Percentiles rank a stretch among this genome's conserved stretches.
phyloP scores from a whole-genome alignment of 2,113 vertebrate species.

The Myrmecobius fasciatus region DNA sequence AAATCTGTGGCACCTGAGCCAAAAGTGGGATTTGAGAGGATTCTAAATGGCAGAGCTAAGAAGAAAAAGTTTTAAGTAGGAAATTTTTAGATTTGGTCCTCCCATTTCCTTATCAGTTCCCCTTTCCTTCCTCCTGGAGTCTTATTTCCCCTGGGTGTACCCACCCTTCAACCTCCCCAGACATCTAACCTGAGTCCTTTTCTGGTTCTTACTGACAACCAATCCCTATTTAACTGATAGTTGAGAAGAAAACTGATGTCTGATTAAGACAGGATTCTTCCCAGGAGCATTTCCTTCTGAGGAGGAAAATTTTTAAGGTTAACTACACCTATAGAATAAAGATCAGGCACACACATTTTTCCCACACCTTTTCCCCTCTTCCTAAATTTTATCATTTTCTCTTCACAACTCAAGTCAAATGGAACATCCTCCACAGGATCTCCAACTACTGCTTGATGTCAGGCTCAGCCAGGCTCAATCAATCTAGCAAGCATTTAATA shows the following conservation, averaged over 20 bases:
- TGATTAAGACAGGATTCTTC: conserved; percentile 13
- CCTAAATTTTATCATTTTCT: neutral
- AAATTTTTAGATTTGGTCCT: neutral
- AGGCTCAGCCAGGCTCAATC: neutral
- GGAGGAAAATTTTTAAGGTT: conserved; percentile 6
- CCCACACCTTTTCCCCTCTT: neutral
- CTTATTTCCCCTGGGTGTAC: neutral
- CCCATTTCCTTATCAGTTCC: neutral
- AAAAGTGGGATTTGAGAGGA: neutral
- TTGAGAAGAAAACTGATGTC: neutral
- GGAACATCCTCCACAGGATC: neutral
- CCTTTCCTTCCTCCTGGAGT: neutral
- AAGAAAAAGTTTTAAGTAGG: fast-evolving
- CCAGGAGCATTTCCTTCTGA: neutral
- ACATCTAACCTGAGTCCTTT: neutral
- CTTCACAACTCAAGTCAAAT: neutral
- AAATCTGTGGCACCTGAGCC: neutral
- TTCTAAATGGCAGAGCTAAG: neutral
- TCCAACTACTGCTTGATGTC: neutral
- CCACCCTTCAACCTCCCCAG: neutral
- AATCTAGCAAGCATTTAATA: neutral
- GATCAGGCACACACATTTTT: neutral
- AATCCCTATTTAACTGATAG: neutral
- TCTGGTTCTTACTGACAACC: neutral
- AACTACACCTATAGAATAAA: neutral